Evolutionary conservation across 2,113 vertebrate genomes (phyloP), one percentile per base, ranked within the genome.

Genomic region (Telmatochromis sp.): DNA sequence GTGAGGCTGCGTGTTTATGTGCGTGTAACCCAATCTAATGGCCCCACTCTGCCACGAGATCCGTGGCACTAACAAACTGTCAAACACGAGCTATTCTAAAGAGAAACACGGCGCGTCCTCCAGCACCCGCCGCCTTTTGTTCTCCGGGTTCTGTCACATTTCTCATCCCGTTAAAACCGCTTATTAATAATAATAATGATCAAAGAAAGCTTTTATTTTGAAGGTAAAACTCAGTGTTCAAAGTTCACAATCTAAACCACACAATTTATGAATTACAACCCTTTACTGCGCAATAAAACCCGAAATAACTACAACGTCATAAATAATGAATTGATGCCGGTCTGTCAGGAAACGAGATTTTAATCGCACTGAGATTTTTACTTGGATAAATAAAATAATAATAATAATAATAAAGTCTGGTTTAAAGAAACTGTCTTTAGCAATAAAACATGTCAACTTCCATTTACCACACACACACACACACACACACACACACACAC

Each of bases 31-130:
- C 31, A 79, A 87, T 63, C 82, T 79, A 17, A 42, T 14, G 58
- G 58, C 81, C 17, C 63, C 90, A 85, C 40, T 11, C 13, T 73
- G 89, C 78, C 35, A 84, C 45, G 82, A 28, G 81, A 94, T 92
- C 93, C 92, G 83, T 40, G 53, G 79, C 23, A 81, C 47, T 87
- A 92, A 94, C 91, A 89, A 93, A 91, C 82, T 88, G 83, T 88
- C 90, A 89, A 83, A 87, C 88, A 68, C 60, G 47, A 86, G 79
- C 80, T 89, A 84, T 83, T 70, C 47, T 23, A 14, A n/a, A 78
- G 31, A 82, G 49, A 70, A 49, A 42, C 45, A 3, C 51, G 58
- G 53, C 14, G 49, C 45, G 10, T 21, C 70, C 26, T 78, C 9
- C 4, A 31, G 70, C 70, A 49, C 42, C 70, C 0, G 70, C 9